Conservation (phyloP, 2,113 vertebrate species). For the Eurystomus gularis region DNA sequence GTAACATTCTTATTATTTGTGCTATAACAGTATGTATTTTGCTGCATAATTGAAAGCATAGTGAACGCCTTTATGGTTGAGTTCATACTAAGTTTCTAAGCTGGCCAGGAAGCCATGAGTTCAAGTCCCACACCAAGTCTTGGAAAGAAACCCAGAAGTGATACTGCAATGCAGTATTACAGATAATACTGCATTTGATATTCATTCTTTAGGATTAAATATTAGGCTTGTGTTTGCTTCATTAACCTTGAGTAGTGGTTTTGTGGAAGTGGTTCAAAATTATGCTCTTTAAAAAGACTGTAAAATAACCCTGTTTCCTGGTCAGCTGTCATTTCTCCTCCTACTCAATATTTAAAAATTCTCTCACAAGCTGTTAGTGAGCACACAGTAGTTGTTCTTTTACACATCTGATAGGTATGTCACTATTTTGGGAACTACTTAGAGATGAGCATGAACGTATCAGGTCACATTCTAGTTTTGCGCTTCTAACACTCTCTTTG, state of each 20-base stretch:
- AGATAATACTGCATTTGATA: background rate
- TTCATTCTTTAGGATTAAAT: background rate
- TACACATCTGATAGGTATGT: conserved; percentile 36
- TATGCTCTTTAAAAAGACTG: background rate
- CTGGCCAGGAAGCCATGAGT: background rate
- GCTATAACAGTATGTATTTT: background rate
- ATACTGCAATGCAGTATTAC: conserved; percentile 21
- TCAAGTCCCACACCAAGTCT: conserved; percentile 1
- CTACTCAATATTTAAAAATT: conserved; percentile 45
- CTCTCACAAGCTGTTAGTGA: conserved; percentile 44
- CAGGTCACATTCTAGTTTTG: conserved; percentile 44
- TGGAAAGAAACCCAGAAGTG: conserved; percentile 7
- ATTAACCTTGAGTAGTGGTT: conserved; percentile 13
- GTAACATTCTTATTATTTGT: background rate
- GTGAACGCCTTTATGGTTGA: background rate
- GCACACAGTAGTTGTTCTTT: conserved; percentile 39
- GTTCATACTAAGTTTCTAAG: background rate
- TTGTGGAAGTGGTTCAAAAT: conserved; percentile 16
- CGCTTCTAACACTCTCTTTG: conserved; percentile 6
- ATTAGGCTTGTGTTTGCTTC: background rate
- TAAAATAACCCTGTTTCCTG: conserved; percentile 10
- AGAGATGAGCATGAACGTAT: conserved; percentile 24
- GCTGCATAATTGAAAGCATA: background rate
- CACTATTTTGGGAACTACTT: conserved; percentile 48
- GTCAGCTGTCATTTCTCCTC: conserved; percentile 51